These are phyloP conservation scores for Sericinus montela DNA, from an alignment of 2,888 invertebrate species.

Conservation along the genomic window DNA sequence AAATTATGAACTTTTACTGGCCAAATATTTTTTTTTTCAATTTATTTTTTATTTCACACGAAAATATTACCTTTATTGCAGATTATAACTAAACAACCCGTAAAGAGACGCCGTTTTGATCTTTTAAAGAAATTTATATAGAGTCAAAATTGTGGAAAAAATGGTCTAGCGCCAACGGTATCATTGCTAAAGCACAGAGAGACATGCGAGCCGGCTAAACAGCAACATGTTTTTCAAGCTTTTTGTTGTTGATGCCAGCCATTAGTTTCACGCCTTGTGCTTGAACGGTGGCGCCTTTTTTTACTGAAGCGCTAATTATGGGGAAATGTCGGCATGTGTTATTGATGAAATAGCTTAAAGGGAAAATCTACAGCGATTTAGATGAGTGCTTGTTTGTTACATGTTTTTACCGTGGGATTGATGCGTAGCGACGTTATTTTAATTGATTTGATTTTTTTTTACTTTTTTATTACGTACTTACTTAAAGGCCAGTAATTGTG, in stretches of 20 bases:
- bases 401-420: constrained; percentile 40
- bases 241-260: constrained; percentile 41
- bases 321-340: constrained; percentile 40
- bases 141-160: not conserved
- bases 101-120: not conserved
- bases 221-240: constrained; percentile 29
- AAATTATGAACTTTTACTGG: too few relatives aligned
- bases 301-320: constrained; percentile 30
- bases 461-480: not conserved
- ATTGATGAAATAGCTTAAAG: constrained; percentile 31
- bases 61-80: too few relatives aligned
- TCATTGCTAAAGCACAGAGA: constrained; percentile 20
- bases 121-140: constrained; percentile 3
- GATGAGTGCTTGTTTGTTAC: constrained; percentile 35
- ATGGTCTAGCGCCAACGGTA: constrained; percentile 3
- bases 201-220: constrained; percentile 18
- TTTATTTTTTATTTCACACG: too few relatives aligned
- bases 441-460: constrained; percentile 36
- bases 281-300: constrained; percentile 24
- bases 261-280: constrained; percentile 40
- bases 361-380: constrained; percentile 23
- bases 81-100: too few relatives aligned
- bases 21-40: too few relatives aligned
- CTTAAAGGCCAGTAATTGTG: too few relatives aligned
- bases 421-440: constrained; percentile 34